A percentile compares a stretch with the other conserved stretches of the same genome.
These are phyloP conservation scores for Oncorhynchus keta DNA, from an alignment of 2,113 vertebrate species.

Conservation along the genomic window DNA sequence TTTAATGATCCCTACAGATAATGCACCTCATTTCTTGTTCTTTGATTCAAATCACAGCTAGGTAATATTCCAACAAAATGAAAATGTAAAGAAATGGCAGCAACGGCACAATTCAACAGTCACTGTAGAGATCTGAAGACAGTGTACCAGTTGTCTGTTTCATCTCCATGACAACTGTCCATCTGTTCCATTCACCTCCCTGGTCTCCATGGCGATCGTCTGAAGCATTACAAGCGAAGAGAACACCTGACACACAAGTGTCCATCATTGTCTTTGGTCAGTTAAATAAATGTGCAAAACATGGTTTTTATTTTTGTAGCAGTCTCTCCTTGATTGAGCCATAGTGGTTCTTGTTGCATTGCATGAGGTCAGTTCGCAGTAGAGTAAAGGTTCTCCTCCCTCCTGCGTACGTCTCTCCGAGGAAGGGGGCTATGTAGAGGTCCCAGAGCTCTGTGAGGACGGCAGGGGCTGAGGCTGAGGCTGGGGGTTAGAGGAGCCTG, in stretches of 20 bases:
- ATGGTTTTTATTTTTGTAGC: constrained; percentile 21
- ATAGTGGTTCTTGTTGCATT: constrained; percentile 28
- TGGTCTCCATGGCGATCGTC: constrained; percentile 57
- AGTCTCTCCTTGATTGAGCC: constrained; percentile 36
- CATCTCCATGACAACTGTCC: not conserved
- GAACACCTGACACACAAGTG: constrained; percentile 8
- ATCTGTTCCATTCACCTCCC: constrained; percentile 30
- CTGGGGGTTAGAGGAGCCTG: constrained; percentile 68
- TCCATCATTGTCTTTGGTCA: constrained; percentile 28
- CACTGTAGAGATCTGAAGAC: constrained; percentile 15
- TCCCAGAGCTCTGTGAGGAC: constrained; percentile 47
- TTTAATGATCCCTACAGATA: constrained; percentile 15
- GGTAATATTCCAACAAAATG: not conserved
- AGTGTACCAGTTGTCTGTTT: not conserved
- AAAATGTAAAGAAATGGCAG: constrained; percentile 7
- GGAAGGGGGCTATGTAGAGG: constrained; percentile 46
- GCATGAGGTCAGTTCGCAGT: constrained; percentile 61
- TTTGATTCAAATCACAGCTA: constrained; percentile 25
- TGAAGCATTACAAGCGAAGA: constrained; percentile 52
- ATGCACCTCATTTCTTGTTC: constrained; percentile 44
- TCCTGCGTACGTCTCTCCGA: not conserved
- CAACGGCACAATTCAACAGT: constrained; percentile 43
- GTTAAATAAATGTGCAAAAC: constrained; percentile 66
- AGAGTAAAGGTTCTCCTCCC: constrained; percentile 28
- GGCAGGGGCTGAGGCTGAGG: constrained; percentile 55